Evolutionary conservation across 2,797 vertebrate species (phyloP).

Genomic region (Crocidura indochinensis): DNA sequence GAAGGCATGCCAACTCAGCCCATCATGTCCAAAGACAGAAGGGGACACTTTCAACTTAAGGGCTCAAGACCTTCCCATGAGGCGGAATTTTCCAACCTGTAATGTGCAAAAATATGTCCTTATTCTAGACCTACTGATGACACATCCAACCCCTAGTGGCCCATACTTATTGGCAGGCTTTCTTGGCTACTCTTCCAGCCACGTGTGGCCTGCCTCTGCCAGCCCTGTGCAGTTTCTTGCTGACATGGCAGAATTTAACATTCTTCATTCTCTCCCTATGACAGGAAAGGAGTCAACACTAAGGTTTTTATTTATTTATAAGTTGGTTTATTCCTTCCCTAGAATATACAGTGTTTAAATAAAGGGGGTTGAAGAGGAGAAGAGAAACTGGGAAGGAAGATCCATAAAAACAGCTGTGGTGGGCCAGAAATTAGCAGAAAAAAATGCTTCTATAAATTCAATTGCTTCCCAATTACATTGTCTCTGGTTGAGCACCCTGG

Average conservation of each 20-base stretch:
- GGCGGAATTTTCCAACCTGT: constrained; percentile 62
- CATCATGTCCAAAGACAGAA: constrained; percentile 46
- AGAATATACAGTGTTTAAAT: not conserved
- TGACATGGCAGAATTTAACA: constrained; percentile 21
- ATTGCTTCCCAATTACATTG: constrained; percentile 65
- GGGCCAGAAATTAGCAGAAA: constrained; percentile 44
- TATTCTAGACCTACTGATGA: constrained; percentile 3
- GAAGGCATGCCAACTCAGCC: constrained; percentile 6
- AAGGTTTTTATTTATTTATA: constrained; percentile 58
- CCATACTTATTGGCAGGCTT: not conserved
- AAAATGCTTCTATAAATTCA: constrained; percentile 73
- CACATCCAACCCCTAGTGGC: not conserved
- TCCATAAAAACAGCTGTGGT: constrained; percentile 59
- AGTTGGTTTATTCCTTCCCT: constrained; percentile 50
- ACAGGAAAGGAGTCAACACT: constrained; percentile 33
- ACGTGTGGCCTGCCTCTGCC: not conserved
- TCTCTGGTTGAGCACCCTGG: constrained; percentile 61
- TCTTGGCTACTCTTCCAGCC: constrained; percentile 4
- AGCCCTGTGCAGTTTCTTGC: constrained; percentile 1
- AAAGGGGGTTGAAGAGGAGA: not conserved
- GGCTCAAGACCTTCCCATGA: constrained; percentile 52
- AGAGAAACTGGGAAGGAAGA: not conserved
- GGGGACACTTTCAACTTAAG: not conserved
- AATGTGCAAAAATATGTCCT: constrained; percentile 59
- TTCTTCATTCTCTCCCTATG: constrained; percentile 7